Base-by-base conservation (phyloP, 1,140 invertebrate genomes). In the Contarinia nasturtii region DNA sequence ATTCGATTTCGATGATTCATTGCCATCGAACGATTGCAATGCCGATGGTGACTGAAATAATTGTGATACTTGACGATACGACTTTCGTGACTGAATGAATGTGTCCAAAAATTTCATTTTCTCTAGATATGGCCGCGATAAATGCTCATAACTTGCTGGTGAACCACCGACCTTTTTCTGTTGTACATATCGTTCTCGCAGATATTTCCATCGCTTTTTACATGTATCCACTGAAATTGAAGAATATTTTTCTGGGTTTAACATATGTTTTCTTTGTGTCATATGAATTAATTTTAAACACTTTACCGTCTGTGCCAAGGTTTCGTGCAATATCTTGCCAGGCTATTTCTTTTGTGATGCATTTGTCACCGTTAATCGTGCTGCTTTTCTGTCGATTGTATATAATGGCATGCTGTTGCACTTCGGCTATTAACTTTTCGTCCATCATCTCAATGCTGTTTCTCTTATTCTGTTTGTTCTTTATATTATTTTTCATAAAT, bases 31-130 rank as follows among this genome's bases (percentile, higher is more conserved):
- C 10, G 4, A 3, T 27, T 43, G 41, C 10, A 18, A 19, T 18
- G 4, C 58, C 10, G 59, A 56, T 7, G 60, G 60, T 2, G 61
- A 63, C 3, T 57, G 60, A 3, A 63, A 46, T 43, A 63, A 63
- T 51, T 54, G 61, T 10, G 57, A 53, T 34, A 63, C 58, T 50
- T 63, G 60, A 22, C 60, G 52, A 44, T 63, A 63, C 2, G 61
- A 63, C 48, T 63, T 63, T 8, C 61, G 49, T 11, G 61, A 59
- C 41, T 61, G 59, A 41, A 63, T 63, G 22, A 63, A 61, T 38
- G 60, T 57, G 40, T 63, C 61, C 19, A 63, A 50, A 33, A 63
- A 63, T 52, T 62, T 63, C 61, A 63, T 63, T 52, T 63, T 63
- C 47, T 63, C 61, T 34, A 63, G 48, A 47, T 63, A 63, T 5